Evolutionary conservation across 2,888 invertebrate genomes (phyloP), one percentile per base, ranked within the genome.

Genomic region (Bombyx huttoni): DNA sequence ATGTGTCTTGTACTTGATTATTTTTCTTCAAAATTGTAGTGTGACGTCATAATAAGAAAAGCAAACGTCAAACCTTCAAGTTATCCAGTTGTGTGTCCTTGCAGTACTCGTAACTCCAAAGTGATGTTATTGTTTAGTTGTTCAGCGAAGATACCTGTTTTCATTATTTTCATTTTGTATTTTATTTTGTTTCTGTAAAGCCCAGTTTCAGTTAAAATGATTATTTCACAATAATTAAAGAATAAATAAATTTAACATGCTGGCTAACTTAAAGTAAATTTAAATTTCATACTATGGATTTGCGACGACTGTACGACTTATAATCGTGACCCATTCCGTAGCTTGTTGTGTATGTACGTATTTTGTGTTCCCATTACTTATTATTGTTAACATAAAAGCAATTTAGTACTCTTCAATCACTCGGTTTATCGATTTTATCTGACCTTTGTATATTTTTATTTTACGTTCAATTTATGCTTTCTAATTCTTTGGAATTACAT

Each of bases 101-200:
- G 78, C 87, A 87, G 87, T 87, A 75, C 75, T 87, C 87, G 87
- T 86, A 86, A 86, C 70, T 87, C 87, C 87, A 86, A 81, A 84
- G 85, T 79, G 75, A 5, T 24, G 74, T 70, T 72, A 69, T 65
- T 59, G 56, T 61, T 56, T 60, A 63, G 56, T 61, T 56, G 60
- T 54, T 61, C 75, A 72, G 70, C 77, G 76, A 77, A 76, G 75
- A 75, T 67, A 62, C 73, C 71, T 73, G 69, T 61, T 57, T 12
- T 48, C 33, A 52, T n/a, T 34, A 45, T 50, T 8, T 53, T 50
- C 13, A 48, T 47, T 14, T 13, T 46, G 40, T 49, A 6, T 40
- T 40, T 40, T 10, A 40, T 40, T 40, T 40, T 40, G 40, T 40
- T 40, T 10, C 40, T 24, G 12, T 12, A 40, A 40, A 40, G 12